These are phyloP conservation scores for Peromyscus eremicus DNA, from an alignment of 2,797 vertebrate species.

Conservation along the genomic window DNA sequence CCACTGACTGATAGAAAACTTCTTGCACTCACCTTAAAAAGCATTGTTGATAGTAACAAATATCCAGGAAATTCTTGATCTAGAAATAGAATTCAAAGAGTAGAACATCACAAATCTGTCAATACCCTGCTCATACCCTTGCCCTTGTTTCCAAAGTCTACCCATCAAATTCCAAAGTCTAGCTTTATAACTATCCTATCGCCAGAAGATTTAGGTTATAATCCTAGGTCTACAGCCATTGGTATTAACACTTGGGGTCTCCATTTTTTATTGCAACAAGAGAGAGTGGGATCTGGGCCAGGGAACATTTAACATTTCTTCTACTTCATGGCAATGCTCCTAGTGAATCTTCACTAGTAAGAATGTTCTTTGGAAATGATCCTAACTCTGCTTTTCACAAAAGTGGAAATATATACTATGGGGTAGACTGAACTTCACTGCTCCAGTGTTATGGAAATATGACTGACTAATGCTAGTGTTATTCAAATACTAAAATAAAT, in stretches of 20 bases:
- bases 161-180: not conserved
- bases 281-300: not conserved
- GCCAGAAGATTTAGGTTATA: not conserved
- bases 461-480: not conserved
- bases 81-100: conserved; percentile 20
- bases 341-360: not conserved
- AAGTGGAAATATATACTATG: not conserved
- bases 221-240: not conserved
- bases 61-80: not conserved
- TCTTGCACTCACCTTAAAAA: not conserved
- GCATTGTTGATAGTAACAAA: not conserved
- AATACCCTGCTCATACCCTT: not conserved
- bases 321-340: not conserved
- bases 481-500: conserved; percentile 31
- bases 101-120: not conserved
- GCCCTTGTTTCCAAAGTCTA: not conserved
- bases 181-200: not conserved
- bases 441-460: not conserved
- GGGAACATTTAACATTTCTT: not conserved
- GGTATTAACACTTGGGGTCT: not conserved
- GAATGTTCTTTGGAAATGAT: not conserved
- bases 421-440: not conserved
- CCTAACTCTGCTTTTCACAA: not conserved
- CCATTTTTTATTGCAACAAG: not conserved
- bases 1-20: not conserved